A percentile compares a stretch with the other conserved stretches of the same genome.
phyloP scores from a whole-genome alignment of 2,113 vertebrate species.

The Pluvianellus socialis region DNA sequence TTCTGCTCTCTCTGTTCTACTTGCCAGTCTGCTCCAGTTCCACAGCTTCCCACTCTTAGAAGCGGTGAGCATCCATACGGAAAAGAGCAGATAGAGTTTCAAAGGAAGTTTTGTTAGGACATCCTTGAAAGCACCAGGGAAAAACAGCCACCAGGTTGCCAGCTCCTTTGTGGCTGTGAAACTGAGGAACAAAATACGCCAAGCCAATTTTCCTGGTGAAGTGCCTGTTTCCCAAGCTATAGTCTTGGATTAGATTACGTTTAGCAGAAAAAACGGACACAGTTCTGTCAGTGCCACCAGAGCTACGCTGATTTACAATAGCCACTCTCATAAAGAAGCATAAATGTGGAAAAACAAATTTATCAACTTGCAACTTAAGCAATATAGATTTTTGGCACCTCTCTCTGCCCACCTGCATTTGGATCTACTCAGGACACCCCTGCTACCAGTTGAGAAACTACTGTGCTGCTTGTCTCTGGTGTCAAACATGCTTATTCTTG shows the following conservation, averaged over 20 bases:
- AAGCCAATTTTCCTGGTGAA: neutral
- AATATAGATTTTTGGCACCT: neutral
- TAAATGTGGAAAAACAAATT: neutral
- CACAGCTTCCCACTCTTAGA: neutral
- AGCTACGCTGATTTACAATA: neutral
- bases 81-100: neutral
- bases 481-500: neutral
- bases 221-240: neutral
- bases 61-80: neutral
- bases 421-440: neutral
- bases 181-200: neutral
- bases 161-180: neutral
- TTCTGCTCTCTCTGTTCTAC: neutral
- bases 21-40: neutral
- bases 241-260: neutral
- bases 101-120: neutral
- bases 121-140: neutral
- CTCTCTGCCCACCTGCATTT: neutral
- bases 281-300: neutral
- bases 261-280: neutral
- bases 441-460: neutral
- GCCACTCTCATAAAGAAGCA: neutral
- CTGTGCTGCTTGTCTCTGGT: neutral
- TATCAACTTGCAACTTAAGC: neutral
- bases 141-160: neutral